Conservation (phyloP, 1,140 invertebrate species). For the Cherax quadricarinatus region DNA sequence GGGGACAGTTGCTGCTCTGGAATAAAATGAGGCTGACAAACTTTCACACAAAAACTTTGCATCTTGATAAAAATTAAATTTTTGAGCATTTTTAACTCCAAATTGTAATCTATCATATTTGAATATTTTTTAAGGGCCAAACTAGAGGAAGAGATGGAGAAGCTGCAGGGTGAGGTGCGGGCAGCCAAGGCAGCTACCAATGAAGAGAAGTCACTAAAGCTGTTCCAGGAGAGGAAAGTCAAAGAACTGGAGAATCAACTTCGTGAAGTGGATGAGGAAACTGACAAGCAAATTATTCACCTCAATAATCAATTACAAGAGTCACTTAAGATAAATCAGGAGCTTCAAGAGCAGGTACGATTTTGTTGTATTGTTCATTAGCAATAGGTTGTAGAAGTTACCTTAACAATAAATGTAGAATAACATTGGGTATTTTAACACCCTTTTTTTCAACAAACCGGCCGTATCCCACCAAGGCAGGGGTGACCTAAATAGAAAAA, state of each 20-base stretch:
- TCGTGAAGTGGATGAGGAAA: conserved; percentile 62
- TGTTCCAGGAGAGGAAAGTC: conserved; percentile 79
- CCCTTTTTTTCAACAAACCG: not conserved
- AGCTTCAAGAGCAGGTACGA: conserved; percentile 55
- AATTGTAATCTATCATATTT: too few relatives aligned
- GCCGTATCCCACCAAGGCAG: too few relatives aligned
- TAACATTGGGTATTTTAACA: not conserved
- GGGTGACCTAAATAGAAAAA: too few relatives aligned
- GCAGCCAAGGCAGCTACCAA: conserved; percentile 74
- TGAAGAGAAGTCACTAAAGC: conserved; percentile 81
- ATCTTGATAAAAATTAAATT: too few relatives aligned
- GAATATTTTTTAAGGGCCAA: conserved; percentile 25
- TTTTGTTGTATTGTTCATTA: not conserved
- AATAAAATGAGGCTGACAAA: too few relatives aligned
- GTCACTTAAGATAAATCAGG: conserved; percentile 7
- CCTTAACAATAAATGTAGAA: too few relatives aligned
- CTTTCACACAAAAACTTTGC: too few relatives aligned
- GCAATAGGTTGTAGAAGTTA: too few relatives aligned
- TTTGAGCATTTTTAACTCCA: too few relatives aligned
- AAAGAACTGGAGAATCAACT: conserved; percentile 74
- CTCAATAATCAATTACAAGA: conserved; percentile 59
- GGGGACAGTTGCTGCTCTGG: too few relatives aligned
- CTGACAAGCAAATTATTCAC: conserved; percentile 52
- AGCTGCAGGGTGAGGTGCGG: conserved; percentile 75
- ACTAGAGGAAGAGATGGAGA: conserved; percentile 59